These are phyloP conservation scores for Hemibagrus wyckioides DNA, from an alignment of 2,113 vertebrate genomes.

Conservation along the genomic window DNA sequence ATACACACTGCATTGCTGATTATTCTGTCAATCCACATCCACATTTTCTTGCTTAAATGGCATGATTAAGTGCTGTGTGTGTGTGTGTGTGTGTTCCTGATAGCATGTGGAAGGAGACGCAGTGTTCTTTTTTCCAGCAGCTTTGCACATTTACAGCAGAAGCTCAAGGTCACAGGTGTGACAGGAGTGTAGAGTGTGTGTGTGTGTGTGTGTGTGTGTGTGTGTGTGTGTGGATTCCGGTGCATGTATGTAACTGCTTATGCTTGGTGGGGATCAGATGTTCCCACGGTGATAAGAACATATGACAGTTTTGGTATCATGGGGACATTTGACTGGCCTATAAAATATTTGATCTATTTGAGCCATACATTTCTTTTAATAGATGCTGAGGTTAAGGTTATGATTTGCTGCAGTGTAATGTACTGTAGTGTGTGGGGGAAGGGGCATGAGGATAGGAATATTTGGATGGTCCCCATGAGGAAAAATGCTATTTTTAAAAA, in stretches of 20 bases:
- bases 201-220: neutral
- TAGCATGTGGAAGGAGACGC: conserved; percentile 16
- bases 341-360: too few relatives aligned
- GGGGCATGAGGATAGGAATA: neutral
- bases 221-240: neutral
- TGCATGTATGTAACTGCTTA: neutral
- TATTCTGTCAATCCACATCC: neutral
- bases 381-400: neutral
- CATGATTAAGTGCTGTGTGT: neutral
- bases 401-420: neutral
- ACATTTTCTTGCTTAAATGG: neutral
- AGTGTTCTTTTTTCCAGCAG: conserved; percentile 16
- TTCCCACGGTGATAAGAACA: neutral
- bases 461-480: neutral
- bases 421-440: neutral
- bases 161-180: conserved; percentile 48
- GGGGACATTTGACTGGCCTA: neutral
- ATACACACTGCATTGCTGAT: neutral
- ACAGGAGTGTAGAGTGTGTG: conserved; percentile 25
- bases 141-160: conserved; percentile 38
- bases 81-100: neutral
- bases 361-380: neutral
- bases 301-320: neutral
- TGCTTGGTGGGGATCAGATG: neutral
- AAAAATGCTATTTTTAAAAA: neutral